phyloP scores from a whole-genome alignment of 2,797 vertebrate species.

The Sitta carolinensis region DNA sequence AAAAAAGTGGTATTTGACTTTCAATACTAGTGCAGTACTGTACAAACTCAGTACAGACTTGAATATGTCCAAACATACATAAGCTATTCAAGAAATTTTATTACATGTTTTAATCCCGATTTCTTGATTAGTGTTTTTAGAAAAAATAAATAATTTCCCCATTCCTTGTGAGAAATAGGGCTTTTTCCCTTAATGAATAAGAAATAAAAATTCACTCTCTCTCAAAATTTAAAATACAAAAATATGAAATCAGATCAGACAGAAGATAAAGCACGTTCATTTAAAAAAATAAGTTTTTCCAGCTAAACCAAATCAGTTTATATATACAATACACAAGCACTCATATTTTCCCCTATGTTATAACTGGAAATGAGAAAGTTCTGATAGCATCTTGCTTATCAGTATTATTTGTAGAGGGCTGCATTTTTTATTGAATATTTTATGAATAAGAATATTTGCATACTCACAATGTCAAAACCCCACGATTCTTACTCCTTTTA shows the following conservation, averaged over 20 bases:
- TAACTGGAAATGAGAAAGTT: background rate
- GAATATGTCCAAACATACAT: background rate
- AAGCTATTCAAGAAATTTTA: background rate
- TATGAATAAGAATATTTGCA: background rate
- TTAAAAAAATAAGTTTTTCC: background rate
- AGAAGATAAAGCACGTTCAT: background rate
- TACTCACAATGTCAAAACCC: background rate
- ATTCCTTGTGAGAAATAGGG: background rate
- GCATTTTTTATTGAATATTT: background rate
- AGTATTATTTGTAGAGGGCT: background rate
- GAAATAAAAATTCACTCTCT: background rate
- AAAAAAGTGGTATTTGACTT: background rate
- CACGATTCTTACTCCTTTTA: background rate
- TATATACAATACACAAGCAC: background rate
- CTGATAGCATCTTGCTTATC: background rate
- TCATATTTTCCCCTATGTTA: background rate
- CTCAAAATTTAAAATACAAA: background rate
- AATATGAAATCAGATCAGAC: background rate
- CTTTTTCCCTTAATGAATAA: background rate
- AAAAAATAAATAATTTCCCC: background rate
- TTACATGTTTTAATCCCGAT: background rate
- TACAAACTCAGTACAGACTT: background rate
- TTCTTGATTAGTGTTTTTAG: background rate
- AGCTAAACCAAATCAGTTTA: background rate
- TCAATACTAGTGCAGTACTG: background rate